Evolutionary conservation across 2,797 vertebrate species (phyloP).

Genomic region (Neopelma chrysocephalum): DNA sequence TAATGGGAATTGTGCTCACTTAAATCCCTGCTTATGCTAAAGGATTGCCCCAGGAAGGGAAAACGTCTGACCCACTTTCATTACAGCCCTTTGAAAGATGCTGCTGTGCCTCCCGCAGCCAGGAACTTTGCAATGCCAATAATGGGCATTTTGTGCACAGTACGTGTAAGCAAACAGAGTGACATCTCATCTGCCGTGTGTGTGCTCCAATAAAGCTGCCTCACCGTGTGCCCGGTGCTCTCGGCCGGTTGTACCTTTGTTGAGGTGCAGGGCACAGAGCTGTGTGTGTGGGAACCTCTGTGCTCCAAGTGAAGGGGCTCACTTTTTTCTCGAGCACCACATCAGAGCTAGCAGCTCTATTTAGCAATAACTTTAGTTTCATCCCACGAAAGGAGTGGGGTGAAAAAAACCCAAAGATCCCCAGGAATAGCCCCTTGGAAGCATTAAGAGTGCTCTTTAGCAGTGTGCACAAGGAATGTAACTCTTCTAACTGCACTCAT

Average conservation of each 20-base stretch:
- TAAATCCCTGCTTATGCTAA: conserved; percentile 63
- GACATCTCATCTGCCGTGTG: conserved; percentile 50
- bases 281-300: neutral
- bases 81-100: neutral
- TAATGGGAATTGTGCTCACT: conserved; percentile 38
- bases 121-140: conserved; percentile 37
- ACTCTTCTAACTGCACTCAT: neutral
- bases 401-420: neutral
- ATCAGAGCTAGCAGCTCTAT: neutral
- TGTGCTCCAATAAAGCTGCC: neutral
- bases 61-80: conserved; percentile 61
- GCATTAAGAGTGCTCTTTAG: neutral
- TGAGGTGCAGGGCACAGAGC: neutral
- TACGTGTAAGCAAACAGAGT: conserved; percentile 57
- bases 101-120: conserved; percentile 47
- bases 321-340: neutral
- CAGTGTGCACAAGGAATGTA: neutral
- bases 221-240: neutral
- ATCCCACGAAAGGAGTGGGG: neutral
- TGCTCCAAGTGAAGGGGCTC: neutral
- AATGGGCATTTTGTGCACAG: conserved; percentile 58
- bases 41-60: conserved; percentile 59
- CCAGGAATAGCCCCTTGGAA: neutral
- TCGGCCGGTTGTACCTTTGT: neutral
- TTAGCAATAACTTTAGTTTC: neutral